These are phyloP conservation scores for Bursaphelenchus okinawaensis DNA, from an alignment of 2,888 invertebrate species.

Conservation along the genomic window DNA sequence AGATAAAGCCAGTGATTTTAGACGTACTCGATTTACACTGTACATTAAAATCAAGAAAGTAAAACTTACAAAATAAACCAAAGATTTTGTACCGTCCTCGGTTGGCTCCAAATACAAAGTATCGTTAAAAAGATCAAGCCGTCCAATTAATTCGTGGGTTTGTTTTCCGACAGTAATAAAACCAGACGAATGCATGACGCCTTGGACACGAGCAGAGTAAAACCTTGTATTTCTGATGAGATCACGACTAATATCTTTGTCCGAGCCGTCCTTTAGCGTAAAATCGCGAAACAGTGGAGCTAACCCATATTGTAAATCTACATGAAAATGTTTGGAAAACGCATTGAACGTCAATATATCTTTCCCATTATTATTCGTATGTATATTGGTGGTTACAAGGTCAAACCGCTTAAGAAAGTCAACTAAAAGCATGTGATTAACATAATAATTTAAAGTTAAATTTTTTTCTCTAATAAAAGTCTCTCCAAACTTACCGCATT, in stretches of 20 bases:
- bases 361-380: neutral
- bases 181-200: neutral
- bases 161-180: neutral
- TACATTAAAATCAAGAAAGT: neutral
- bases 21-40: neutral
- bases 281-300: neutral
- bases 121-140: slow-evolving; percentile 7
- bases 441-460: too few species aligned
- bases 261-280: neutral
- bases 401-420: neutral
- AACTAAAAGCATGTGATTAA: neutral
- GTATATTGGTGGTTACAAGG: neutral
- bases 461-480: slow-evolving; percentile 1
- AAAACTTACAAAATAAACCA: slow-evolving; percentile 11
- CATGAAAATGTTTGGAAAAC: neutral
- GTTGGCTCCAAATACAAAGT: slow-evolving; percentile 13
- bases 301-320: neutral
- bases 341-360: slow-evolving; percentile 3
- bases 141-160: slow-evolving; percentile 2
- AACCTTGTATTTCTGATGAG: neutral
- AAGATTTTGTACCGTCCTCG: neutral
- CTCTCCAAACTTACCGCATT: too few species aligned
- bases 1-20: neutral
- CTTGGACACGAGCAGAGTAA: slow-evolving; percentile 2
- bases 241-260: neutral